Conservation (phyloP, 1,140 invertebrate genomes). For the Pseudomyrmex cubaensis region DNA sequence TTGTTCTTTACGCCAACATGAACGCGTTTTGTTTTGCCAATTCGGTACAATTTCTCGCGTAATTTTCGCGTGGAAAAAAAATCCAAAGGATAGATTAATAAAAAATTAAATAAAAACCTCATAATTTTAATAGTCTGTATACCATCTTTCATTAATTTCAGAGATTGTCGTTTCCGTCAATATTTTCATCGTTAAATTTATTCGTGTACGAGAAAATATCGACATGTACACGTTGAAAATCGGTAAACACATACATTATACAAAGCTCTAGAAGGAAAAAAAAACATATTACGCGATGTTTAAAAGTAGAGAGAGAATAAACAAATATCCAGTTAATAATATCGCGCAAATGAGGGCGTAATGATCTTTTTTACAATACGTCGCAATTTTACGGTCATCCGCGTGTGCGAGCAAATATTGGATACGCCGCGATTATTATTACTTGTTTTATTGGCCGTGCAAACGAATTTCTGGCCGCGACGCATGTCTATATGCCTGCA, state of each 20-base stretch:
- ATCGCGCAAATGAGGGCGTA: slow-evolving; percentile 14
- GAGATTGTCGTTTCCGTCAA: neutral
- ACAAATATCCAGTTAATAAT: slow-evolving; percentile 29
- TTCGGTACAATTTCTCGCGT: neutral
- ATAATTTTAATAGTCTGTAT: too few relatives aligned
- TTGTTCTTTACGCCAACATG: neutral
- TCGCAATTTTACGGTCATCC: slow-evolving; percentile 31
- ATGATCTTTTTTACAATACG: slow-evolving; percentile 28
- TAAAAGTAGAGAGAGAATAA: neutral
- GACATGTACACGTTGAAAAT: neutral
- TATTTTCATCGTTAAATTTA: slow-evolving; percentile 3
- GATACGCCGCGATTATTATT: slow-evolving; percentile 60
- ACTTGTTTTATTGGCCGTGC: slow-evolving; percentile 65
- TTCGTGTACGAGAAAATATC: slow-evolving; percentile 5
- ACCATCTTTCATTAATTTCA: neutral
- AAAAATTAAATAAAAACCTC: neutral
- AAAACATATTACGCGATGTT: slow-evolving; percentile 13
- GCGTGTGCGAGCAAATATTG: slow-evolving; percentile 62
- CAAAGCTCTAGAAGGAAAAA: neutral
- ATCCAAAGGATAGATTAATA: neutral
- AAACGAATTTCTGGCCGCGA: slow-evolving; percentile 54
- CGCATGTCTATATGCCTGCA: neutral
- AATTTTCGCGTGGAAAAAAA: too few relatives aligned
- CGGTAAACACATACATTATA: slow-evolving; percentile 11
- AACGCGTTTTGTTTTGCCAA: neutral